Evolutionary conservation across 2,113 vertebrate species (phyloP), one percentile per base, ranked within the genome.

Genomic region (Trichechus manatus): DNA sequence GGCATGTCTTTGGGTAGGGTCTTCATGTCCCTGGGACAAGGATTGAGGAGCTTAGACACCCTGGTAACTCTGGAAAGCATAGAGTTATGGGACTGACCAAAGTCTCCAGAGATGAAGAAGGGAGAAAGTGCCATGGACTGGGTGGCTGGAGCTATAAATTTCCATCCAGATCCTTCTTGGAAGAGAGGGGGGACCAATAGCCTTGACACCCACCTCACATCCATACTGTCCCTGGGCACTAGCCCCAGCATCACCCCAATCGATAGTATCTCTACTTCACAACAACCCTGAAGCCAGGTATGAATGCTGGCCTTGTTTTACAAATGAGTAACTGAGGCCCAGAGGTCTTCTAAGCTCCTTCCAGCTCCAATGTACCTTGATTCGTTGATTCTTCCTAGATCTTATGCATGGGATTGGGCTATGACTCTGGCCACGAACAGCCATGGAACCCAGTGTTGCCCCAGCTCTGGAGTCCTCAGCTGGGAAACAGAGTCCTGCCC

Each of bases 211-310:
- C 50, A 39, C 22, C 36, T 79, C 77, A 36, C 27, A 68, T 53
- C 20, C 42, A n/a, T 1, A 17, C 22, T 53, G 23, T 83, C 78
- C 39, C 2, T 0, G 27, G 0, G 0, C 33, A 22, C 9, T 9
- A n/a, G 53, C 29, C 68, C 8, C 23, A 19, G 61, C 27, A 15
- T 22, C 31, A 42, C 13, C 70, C 15, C 39, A 13, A 5, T 66
- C 25, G 1, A 29, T 11, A 44, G 17, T n/a, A 6, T 56, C 75
- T 72, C 33, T 44, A 3, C 29, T 77, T 33, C 20, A 29, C 33
- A 53, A 70, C 31, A 31, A 27, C 15, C 33, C 29, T 53, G 20
- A 90, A 31, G 39, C 31, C 47, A 8, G 31, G 0, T 50, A 47
- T 83, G 77, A 42, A 29, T 23, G 10, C 20, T 56, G 44, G 20